Conservation (phyloP, 2,797 vertebrate genomes). For the Lithobates pipiens region DNA sequence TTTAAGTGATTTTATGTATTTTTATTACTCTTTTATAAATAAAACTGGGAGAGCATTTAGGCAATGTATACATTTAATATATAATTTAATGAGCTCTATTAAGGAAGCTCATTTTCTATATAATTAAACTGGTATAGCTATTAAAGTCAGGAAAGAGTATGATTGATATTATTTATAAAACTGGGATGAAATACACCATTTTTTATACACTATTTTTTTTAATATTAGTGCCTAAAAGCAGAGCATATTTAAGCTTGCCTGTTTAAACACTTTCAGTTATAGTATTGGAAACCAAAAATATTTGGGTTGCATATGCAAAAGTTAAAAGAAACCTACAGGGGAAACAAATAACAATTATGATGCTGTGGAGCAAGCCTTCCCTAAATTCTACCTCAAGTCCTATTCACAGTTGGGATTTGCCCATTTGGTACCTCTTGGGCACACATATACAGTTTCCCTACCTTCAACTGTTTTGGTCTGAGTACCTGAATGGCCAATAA, state of each 20-base stretch:
- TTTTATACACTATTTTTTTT: not conserved
- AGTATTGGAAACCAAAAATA: too few species aligned
- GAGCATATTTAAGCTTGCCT: not conserved
- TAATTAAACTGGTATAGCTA: slow-evolving; percentile 31
- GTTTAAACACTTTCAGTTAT: too few species aligned
- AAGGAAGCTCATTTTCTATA: slow-evolving; percentile 47
- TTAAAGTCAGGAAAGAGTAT: slow-evolving; percentile 14
- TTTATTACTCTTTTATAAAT: slow-evolving; percentile 22
- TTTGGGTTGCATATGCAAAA: too few species aligned
- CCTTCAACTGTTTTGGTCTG: too few species aligned
- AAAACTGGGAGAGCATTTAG: slow-evolving; percentile 31
- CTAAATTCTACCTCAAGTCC: too few species aligned
- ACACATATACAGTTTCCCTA: too few species aligned
- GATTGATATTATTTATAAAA: slow-evolving; percentile 11
- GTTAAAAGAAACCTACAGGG: too few species aligned
- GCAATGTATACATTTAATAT: slow-evolving; percentile 40
- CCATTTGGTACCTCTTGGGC: too few species aligned
- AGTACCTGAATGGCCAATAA: too few species aligned
- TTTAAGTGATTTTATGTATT: slow-evolving; percentile 16
- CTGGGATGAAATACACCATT: not conserved
- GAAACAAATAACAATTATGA: too few species aligned
- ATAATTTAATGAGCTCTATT: slow-evolving; percentile 45
- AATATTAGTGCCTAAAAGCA: not conserved
- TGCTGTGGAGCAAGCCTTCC: too few species aligned
- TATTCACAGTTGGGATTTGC: too few species aligned